Conservation (phyloP, 2,888 invertebrate species). For the Phaedon cochleariae region DNA sequence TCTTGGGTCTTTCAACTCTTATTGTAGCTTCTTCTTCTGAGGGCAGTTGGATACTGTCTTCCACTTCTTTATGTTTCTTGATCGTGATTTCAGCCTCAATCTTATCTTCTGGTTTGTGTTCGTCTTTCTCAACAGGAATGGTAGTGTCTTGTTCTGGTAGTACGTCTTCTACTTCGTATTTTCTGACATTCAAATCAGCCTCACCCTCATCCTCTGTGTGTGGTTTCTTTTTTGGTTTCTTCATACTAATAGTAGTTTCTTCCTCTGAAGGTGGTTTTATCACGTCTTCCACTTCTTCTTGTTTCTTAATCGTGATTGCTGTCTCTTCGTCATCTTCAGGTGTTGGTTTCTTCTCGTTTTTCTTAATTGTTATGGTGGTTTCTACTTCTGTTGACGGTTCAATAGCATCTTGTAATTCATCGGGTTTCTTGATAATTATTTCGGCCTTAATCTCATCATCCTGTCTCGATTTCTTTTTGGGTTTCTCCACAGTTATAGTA, state of each 20-base stretch:
- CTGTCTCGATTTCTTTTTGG: constrained; percentile 44
- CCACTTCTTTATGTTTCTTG: too few relatives aligned
- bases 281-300: constrained; percentile 45
- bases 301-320: constrained; percentile 46
- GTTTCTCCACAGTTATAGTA: constrained; percentile 45
- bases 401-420: constrained; percentile 67
- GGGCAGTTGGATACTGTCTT: background rate
- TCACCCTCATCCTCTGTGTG: constrained; percentile 53
- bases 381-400: background rate
- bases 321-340: constrained; percentile 46
- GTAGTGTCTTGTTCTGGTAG: constrained; percentile 55
- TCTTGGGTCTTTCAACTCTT: background rate
- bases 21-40: background rate
- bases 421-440: constrained; percentile 67
- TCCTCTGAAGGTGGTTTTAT: constrained; percentile 55
- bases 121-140: constrained; percentile 35
- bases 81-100: too few relatives aligned
- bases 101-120: constrained; percentile 44
- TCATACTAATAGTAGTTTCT: constrained; percentile 52
- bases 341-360: constrained; percentile 22
- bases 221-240: constrained; percentile 38
- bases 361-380: constrained; percentile 35
- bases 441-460: constrained; percentile 49
- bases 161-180: constrained; percentile 33
- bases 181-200: constrained; percentile 44